phyloP scores from a whole-genome alignment of 2,113 vertebrate genomes.

The Spizaetus ornatus region DNA sequence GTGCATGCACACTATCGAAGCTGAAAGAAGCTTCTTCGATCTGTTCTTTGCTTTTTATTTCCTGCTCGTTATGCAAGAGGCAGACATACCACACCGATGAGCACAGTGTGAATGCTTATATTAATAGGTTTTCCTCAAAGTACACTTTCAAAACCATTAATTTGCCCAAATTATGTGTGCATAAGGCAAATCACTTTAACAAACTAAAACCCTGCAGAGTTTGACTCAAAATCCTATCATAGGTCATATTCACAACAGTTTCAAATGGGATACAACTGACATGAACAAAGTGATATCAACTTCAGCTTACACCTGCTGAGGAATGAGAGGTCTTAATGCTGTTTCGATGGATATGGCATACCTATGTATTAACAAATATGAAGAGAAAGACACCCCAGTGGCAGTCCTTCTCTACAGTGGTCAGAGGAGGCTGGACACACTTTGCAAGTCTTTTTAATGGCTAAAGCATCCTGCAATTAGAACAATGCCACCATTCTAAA shows the following conservation, averaged over 20 bases:
- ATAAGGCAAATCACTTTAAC: not conserved
- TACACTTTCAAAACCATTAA: not conserved
- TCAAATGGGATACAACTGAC: not conserved
- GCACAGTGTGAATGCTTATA: not conserved
- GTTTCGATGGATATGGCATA: not conserved
- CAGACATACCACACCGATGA: not conserved
- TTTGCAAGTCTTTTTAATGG: not conserved
- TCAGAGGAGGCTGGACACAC: not conserved
- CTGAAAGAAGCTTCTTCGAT: not conserved
- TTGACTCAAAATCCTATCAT: not conserved
- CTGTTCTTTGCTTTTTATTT: not conserved
- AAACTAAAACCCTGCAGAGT: not conserved
- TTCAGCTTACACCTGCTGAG: not conserved
- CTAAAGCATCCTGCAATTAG: not conserved
- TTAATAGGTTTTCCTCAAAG: not conserved
- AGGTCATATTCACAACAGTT: not conserved
- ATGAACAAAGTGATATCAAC: not conserved
- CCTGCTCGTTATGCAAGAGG: not conserved
- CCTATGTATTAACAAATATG: not conserved
- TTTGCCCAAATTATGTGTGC: not conserved
- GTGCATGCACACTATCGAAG: not conserved
- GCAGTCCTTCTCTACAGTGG: not conserved
- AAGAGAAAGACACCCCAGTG: not conserved
- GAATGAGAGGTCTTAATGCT: not conserved
- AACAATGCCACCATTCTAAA: not conserved